Evolutionary conservation across 1,140 invertebrate genomes (phyloP).

Genomic region (Nasonia vitripennis): DNA sequence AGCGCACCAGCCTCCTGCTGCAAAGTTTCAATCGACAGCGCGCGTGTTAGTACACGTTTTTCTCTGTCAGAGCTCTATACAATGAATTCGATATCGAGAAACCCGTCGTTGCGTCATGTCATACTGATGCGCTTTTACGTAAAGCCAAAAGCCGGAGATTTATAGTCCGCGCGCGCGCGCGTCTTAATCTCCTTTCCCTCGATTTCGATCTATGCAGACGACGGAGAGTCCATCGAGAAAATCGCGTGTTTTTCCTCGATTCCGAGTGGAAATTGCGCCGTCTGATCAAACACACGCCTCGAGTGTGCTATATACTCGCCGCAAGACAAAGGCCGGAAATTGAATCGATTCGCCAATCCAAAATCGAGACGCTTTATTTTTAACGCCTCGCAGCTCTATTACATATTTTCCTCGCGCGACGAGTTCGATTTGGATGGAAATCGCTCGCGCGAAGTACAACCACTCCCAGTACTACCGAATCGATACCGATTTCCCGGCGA

Average conservation of each 20-base stretch:
- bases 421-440: conserved; percentile 4
- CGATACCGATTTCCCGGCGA: neutral
- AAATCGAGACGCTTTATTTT: conserved; percentile 21
- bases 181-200: no score
- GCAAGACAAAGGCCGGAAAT: conserved; percentile 37
- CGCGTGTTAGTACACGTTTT: conserved; percentile 24
- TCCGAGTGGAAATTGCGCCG: conserved; percentile 20
- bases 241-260: neutral
- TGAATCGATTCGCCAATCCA: conserved; percentile 37
- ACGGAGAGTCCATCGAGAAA: no score
- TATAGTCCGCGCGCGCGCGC: no score
- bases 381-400: neutral
- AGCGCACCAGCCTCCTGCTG: conserved; percentile 78
- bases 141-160: no score
- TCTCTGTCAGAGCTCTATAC: neutral
- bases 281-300: neutral
- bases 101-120: no score
- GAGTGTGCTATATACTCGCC: no score
- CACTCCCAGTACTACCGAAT: no score
- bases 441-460: neutral
- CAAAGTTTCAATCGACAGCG: conserved; percentile 38
- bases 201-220: no score
- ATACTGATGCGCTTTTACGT: no score
- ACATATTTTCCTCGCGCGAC: neutral
- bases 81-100: no score